These are phyloP conservation scores for Lepidocolaptes lacrymiger DNA, from an alignment of 2,797 vertebrate species.

Conservation along the genomic window DNA sequence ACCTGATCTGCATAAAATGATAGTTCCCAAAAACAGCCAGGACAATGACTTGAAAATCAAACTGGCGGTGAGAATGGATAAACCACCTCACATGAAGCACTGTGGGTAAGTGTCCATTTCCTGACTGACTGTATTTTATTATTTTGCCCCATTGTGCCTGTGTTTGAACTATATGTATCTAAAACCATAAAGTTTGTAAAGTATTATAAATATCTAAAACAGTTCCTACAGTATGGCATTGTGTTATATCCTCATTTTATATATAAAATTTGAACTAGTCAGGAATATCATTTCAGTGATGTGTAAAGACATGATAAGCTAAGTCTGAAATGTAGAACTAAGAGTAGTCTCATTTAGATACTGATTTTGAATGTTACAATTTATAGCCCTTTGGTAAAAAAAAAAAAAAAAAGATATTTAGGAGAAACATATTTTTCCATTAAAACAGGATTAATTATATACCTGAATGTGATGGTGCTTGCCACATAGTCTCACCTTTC, in stretches of 20 bases:
- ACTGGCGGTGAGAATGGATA: conserved; percentile 94
- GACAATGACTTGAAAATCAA: conserved; percentile 94
- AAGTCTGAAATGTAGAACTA: background rate
- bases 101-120: conserved; percentile 84
- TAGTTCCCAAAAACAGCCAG: conserved; percentile 92
- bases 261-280: background rate
- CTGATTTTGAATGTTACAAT: background rate
- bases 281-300: background rate
- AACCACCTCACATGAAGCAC: conserved; percentile 96
- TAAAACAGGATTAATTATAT: background rate
- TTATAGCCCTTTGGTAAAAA: background rate
- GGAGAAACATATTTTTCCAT: background rate
- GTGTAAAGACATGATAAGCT: background rate
- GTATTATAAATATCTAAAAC: background rate
- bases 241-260: background rate
- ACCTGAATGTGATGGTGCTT: background rate
- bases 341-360: background rate
- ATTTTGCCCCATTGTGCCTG: background rate
- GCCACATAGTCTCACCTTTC: background rate
- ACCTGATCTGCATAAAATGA: conserved; percentile 92
- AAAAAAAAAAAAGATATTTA: background rate
- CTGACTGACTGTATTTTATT: background rate
- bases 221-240: background rate
- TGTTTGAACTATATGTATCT: background rate
- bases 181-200: background rate